Percentiles rank a stretch among this genome's conserved stretches.
These are phyloP conservation scores for Gandaritis pyraliata DNA, from an alignment of 2,888 invertebrate species.

Conservation along the genomic window DNA sequence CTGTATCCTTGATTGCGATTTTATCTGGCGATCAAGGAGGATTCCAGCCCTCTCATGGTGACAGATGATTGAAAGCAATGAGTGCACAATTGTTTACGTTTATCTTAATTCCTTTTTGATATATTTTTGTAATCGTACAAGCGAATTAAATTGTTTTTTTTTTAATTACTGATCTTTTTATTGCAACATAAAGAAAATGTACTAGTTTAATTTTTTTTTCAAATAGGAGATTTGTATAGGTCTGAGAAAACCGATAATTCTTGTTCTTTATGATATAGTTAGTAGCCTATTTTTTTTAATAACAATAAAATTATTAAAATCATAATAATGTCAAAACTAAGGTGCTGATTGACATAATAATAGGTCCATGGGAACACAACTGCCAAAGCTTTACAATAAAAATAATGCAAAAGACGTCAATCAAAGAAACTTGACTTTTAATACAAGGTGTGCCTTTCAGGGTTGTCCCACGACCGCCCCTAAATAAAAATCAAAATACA, in stretches of 20 bases:
- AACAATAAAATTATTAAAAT: constrained; percentile 23
- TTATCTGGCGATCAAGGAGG: constrained; percentile 76
- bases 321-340: constrained; percentile 28
- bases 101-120: constrained; percentile 35
- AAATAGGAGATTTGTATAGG: too few species aligned
- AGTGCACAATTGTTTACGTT: constrained; percentile 49
- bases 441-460: constrained; percentile 79
- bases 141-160: not conserved
- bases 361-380: constrained; percentile 57
- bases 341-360: constrained; percentile 46
- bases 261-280: too few species aligned
- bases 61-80: constrained; percentile 37
- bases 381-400: constrained; percentile 74
- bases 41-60: constrained; percentile 62
- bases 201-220: too few species aligned
- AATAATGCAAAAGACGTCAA: constrained; percentile 72
- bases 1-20: constrained; percentile 79
- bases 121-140: not conserved
- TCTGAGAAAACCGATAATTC: too few species aligned
- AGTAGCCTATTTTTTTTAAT: not conserved
- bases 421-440: constrained; percentile 77
- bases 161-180: too few species aligned
- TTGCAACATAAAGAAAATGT: too few species aligned
- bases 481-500: constrained; percentile 81
- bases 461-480: constrained; percentile 82